Conservation (phyloP, 2,797 vertebrate genomes). For the Chrosomus eos region DNA sequence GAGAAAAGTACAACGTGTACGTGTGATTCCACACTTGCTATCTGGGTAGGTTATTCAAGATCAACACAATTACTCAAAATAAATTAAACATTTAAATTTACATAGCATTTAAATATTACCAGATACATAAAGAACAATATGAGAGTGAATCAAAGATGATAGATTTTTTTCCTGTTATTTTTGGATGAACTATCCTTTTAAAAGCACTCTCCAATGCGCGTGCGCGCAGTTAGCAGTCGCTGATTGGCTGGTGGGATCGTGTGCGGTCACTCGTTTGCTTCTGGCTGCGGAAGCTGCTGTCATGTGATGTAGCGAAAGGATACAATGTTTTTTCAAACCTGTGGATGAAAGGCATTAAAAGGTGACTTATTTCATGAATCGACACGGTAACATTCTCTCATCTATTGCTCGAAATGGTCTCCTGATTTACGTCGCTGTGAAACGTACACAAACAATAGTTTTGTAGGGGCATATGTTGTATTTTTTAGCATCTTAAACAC, state of each 20-base stretch:
- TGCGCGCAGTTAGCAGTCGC: not conserved
- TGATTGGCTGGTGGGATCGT: constrained; percentile 7
- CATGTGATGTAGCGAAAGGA: constrained; percentile 59
- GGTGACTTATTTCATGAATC: constrained; percentile 40
- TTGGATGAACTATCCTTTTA: not conserved
- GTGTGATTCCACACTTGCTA: not conserved
- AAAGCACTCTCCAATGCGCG: not conserved
- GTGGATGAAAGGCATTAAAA: constrained; percentile 57
- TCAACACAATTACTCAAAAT: not conserved
- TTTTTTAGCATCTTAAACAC: not conserved
- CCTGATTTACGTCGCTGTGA: not conserved
- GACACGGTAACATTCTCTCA: not conserved
- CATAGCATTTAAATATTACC: not conserved
- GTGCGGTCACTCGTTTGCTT: not conserved
- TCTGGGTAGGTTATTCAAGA: not conserved
- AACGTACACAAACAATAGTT: not conserved
- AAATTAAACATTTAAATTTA: not conserved
- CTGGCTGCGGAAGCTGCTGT: constrained; percentile 61
- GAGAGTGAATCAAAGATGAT: no score
- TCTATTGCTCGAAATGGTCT: not conserved
- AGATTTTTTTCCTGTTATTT: not conserved
- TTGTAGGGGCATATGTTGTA: not conserved
- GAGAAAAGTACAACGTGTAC: constrained; percentile 20
- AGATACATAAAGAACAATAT: not conserved
- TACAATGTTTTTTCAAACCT: constrained; percentile 56